Evolutionary conservation across 2,888 invertebrate genomes (phyloP).

Genomic region (Himalopsyche kuldschensis): DNA sequence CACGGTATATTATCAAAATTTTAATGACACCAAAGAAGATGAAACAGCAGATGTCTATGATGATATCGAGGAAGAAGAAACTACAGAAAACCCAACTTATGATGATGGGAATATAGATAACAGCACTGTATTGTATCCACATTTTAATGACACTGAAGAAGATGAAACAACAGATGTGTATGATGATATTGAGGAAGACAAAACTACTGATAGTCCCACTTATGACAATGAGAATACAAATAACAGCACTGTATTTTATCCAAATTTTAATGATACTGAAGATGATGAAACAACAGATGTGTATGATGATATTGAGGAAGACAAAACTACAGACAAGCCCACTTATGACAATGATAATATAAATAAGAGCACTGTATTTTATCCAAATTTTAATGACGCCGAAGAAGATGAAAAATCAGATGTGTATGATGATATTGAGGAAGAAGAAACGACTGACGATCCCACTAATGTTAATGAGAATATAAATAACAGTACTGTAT

Average conservation of each 20-base stretch:
- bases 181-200: too few species aligned
- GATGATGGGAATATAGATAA: too few species aligned
- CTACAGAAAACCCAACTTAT: too few species aligned
- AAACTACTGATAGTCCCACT: too few species aligned
- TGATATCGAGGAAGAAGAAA: too few species aligned
- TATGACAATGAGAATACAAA: neutral
- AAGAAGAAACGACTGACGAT: neutral
- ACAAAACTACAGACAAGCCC: neutral
- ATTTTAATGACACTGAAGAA: too few species aligned
- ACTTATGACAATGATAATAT: neutral
- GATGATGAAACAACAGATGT: neutral
- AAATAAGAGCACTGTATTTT: neutral
- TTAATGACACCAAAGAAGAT: too few species aligned
- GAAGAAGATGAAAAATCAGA: neutral
- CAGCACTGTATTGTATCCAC: too few species aligned
- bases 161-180: too few species aligned
- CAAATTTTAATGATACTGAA: neutral
- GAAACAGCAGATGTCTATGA: too few species aligned
- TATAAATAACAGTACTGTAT: neutral
- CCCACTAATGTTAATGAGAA: neutral
- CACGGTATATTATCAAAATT: too few species aligned
- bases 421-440: neutral
- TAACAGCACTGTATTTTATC: neutral
- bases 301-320: neutral
- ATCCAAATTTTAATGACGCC: neutral